Evolutionary conservation across 2,888 invertebrate genomes (phyloP).

Genomic region (Zeuzera pyrina): DNA sequence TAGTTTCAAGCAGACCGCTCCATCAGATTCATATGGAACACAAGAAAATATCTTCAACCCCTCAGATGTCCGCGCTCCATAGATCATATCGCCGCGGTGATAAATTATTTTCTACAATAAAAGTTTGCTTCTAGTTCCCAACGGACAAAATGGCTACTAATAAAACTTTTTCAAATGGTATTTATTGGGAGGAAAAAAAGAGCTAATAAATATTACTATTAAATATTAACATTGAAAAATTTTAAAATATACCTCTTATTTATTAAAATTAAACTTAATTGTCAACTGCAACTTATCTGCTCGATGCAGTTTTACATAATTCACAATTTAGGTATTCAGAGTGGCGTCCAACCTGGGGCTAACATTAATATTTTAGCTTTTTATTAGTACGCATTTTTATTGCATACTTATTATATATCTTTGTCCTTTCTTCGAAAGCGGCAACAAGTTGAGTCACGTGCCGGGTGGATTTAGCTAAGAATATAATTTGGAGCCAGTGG

Average conservation of each 20-base stretch:
- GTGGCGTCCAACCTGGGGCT: conserved; percentile 48
- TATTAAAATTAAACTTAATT: no score
- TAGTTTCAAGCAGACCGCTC: no score
- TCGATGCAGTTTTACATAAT: conserved; percentile 17
- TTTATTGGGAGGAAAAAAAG: no score
- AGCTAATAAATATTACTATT: no score
- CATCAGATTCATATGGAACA: conserved; percentile 27
- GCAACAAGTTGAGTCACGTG: conserved; percentile 72
- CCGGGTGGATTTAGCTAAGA: conserved; percentile 49
- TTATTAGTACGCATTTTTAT: no score
- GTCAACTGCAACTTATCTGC: conserved; percentile 4
- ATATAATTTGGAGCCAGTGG: conserved; percentile 55
- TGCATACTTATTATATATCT: conserved; percentile 19
- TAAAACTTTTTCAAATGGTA: conserved; percentile 13
- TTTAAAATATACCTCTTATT: no score
- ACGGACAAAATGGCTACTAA: conserved; percentile 17
- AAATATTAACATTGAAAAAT: no score
- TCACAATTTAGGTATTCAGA: conserved; percentile 21
- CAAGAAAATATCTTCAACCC: conserved; percentile 23
- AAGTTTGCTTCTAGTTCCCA: conserved; percentile 27
- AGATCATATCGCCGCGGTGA: conserved; percentile 45
- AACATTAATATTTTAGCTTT: conserved; percentile 29
- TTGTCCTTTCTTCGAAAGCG: conserved; percentile 29
- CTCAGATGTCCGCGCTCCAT: conserved; percentile 27
- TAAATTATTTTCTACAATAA: conserved; percentile 43